Base-by-base conservation (phyloP, 2,888 invertebrate genomes). In the Hypomecis punctinalis region DNA sequence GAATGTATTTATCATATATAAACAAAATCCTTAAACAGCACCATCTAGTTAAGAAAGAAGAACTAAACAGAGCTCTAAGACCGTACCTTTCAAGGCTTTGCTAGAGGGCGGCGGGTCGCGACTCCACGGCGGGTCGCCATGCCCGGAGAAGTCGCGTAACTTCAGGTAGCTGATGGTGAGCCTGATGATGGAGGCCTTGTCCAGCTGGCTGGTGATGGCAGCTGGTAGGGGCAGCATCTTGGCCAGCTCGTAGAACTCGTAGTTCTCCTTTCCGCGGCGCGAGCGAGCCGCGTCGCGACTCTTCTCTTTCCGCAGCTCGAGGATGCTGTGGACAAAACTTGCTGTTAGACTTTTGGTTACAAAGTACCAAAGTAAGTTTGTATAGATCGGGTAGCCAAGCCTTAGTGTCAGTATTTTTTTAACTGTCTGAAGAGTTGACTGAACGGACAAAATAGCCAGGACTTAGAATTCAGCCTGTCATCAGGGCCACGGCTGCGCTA, bases 121-220 rank as follows among this genome's bases (percentile, higher is more conserved):
- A 79, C 95, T 97, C 99, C 99, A 99, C 88, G 98, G 98, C 23
- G 99, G 99, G 83, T 99, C 98, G 0, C 99, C 99, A 87, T 98
- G 98, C 6, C 97, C 96, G 66, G 98, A 98, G 93, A 99, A 99
- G 91, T 99, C 98, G 76, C 98, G 94, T 85, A 98, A 94, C 93
- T 98, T 98, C 90, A 98, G 96, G 94, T 98, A 98, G 92, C 97
- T 98, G 90, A 98, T 98, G 84, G 98, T 98, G 89, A 98, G 96
- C 90, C 98, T 96, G 94, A 98, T 98, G 90, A 98, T 98, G 86
- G 98, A 98, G 70, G 98, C 98, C 93, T 98, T 98, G 92, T 98
- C 98, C 93, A 98, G 94, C 93, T 98, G 98, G 83, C 97, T 97
- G 84, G 98, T 98, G 85, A 98, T 98, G 82, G 98, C 98, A 40